These are phyloP conservation scores for Dicycla oo DNA, from an alignment of 2,888 invertebrate species.

Conservation along the genomic window DNA sequence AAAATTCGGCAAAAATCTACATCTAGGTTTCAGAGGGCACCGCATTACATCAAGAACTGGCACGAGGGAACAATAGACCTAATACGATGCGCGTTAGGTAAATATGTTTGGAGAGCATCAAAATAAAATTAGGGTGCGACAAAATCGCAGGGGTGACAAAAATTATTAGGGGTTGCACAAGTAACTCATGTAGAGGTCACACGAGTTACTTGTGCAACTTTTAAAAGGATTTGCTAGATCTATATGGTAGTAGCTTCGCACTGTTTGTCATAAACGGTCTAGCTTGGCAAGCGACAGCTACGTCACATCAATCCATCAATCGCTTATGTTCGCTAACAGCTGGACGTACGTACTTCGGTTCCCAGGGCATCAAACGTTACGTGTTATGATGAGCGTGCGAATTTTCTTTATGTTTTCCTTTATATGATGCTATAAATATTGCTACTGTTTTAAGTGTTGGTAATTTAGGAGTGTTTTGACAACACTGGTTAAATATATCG, in stretches of 20 bases:
- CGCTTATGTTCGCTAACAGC: slow-evolving; percentile 33
- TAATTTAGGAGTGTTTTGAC: slow-evolving; percentile 48
- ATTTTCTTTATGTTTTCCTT: slow-evolving; percentile 43
- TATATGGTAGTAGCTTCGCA: not conserved
- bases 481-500: slow-evolving; percentile 27
- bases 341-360: slow-evolving; percentile 8
- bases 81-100: not conserved
- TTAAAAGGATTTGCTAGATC: slow-evolving; percentile 17
- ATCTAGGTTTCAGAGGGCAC: not conserved
- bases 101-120: slow-evolving; percentile 18
- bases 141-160: slow-evolving; percentile 30
- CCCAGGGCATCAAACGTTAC: slow-evolving; percentile 36
- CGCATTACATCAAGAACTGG: slow-evolving; percentile 6
- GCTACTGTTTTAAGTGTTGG: slow-evolving; percentile 34
- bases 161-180: slow-evolving; percentile 8
- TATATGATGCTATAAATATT: slow-evolving; percentile 38
- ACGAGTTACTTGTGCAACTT: slow-evolving; percentile 19
- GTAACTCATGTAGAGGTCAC: no score
- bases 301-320: slow-evolving; percentile 37
- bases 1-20: not conserved
- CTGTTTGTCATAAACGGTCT: slow-evolving; percentile 9
- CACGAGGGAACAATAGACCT: not conserved
- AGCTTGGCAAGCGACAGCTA: not conserved
- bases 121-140: slow-evolving; percentile 42
- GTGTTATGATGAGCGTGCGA: slow-evolving; percentile 47